Base-by-base conservation (phyloP, 2,113 vertebrate genomes). In the Passer domesticus region DNA sequence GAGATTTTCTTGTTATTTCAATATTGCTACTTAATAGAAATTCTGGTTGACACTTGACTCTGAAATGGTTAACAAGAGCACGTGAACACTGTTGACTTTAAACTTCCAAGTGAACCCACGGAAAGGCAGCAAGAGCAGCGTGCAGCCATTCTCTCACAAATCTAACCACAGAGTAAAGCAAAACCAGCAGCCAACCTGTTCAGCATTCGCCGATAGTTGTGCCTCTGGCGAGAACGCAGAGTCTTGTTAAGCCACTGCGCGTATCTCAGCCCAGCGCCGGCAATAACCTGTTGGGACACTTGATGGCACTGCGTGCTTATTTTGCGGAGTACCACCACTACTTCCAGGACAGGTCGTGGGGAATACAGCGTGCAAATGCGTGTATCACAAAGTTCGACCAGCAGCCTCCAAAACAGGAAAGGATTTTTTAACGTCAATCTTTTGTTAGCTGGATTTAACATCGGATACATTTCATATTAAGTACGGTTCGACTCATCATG, bases 221-320 rank as follows among this genome's bases (percentile, higher is more conserved):
- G 96, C 43, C 98, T 96, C 94, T 98, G 98, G 24, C 98, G 97
- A 2, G 98, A 98, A 9, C 97, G 97, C 17, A 98, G 90, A 2
- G 35, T 74, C 55, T 85, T 97, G 46, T 74, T 91, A 17, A 90
- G 47, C 98, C 98, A 98, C 85, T 98, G 98, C 14, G 23, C 8
- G 63, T 95, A 95, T 24, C 97, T 90, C 72, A 83, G 27, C 52
- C 89, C 91, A 12, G 81, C 55, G 43, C 94, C 81, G 37, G 91
- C 72, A 24, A 66, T 81, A 33, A 98, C 96, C 93, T 98, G 98
- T 16, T 53, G 39, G 4, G 97, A 98, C 81, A 96, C 96, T 1
- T 62, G 92, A 83, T 92, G 70, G 83, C 98, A 98, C 73, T 96
- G 94, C 7, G 63, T 6, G 49, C 84, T 31, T 76, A 98, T 92